Base-by-base conservation (phyloP, 2,113 vertebrate species). In the Callorhinus ursinus region DNA sequence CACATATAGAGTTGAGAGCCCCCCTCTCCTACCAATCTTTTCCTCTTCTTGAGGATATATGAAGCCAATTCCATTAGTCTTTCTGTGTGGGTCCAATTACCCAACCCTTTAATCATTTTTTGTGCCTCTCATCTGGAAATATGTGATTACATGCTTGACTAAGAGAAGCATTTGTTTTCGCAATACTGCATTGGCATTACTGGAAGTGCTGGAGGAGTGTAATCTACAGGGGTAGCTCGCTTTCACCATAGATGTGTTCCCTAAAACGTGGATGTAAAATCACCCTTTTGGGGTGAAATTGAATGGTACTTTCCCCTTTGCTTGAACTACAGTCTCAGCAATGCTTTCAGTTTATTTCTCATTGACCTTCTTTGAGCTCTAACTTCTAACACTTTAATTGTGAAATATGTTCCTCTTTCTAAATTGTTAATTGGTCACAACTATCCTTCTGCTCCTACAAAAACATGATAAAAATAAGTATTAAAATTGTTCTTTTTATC, bases 121-220 rank as follows among this genome's bases (percentile, higher is more conserved):
- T 88, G 76, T 97, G 96, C 95, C 87, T 97, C 92, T 97, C 96
- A 96, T 97, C 93, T 97, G 97, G 95, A 98, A 97, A 97, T 97
- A 96, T 63, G 97, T 96, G 97, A 97, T 96, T 97, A 96, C 71
- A 90, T 96, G 92, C 97, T 96, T 96, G 97, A 92, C 95, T 97
- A 97, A 96, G 94, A 90, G 83, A 88, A 97, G 72, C 55, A 61
- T 94, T 90, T 24, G 0, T 96, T 93, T 96, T 95, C 77, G 69
- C 21, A 12, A 55, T 16, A 51, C 84, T 33, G 19, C 7, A 13
- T n/a, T 76, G 90, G 96, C 39, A 9, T 88, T 74, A 63, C 93
- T 92, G 79, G 51, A 49, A 90, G 28, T 33, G 57, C 31, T 65
- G 11, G 57, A 51, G 65, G 63, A 72, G 22, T 33, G 4, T 51